A percentile compares a stretch with the other conserved stretches of the same genome.
phyloP scores from a whole-genome alignment of 2,888 invertebrate species.

The Leucophora obtusa region DNA sequence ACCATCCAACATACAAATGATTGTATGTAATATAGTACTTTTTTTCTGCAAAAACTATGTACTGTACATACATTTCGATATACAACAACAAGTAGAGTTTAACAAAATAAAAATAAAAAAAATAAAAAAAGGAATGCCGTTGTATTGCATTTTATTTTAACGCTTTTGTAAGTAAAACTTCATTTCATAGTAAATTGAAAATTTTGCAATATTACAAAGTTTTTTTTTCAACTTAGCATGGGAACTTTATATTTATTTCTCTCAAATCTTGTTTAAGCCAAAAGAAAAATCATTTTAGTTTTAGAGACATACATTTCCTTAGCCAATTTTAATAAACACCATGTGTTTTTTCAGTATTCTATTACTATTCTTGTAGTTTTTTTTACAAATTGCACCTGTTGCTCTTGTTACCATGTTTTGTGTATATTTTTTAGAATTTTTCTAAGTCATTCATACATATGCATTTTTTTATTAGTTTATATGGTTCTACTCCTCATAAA shows the following conservation, averaged over 20 bases:
- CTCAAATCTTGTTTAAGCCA: background rate
- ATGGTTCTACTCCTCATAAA: conserved; percentile 51
- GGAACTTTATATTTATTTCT: conserved; percentile 5
- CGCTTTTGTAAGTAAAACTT: conserved; percentile 56
- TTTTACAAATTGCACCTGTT: conserved; percentile 58
- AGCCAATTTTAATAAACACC: background rate
- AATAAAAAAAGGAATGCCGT: conserved; percentile 56
- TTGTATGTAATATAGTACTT: background rate
- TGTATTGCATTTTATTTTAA: conserved; percentile 60
- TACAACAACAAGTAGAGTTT: conserved; percentile 7
- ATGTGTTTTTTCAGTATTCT: conserved; percentile 4
- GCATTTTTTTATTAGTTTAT: conserved; percentile 43
- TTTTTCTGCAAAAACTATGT: conserved; percentile 17
- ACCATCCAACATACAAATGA: conserved; percentile 31
- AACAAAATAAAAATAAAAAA: background rate
- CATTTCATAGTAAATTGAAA: conserved; percentile 38
- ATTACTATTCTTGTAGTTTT: conserved; percentile 22
- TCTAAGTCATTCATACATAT: conserved; percentile 34
- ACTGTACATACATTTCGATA: conserved; percentile 17
- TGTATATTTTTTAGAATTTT: conserved; percentile 7
- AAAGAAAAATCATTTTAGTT: background rate
- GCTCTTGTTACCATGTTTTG: conserved; percentile 50
- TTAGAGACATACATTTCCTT: background rate
- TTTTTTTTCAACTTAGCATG: conserved; percentile 20
- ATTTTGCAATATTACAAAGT: conserved; percentile 44